Conservation (phyloP, 2,113 vertebrate species). For the Phaethon lepturus region DNA sequence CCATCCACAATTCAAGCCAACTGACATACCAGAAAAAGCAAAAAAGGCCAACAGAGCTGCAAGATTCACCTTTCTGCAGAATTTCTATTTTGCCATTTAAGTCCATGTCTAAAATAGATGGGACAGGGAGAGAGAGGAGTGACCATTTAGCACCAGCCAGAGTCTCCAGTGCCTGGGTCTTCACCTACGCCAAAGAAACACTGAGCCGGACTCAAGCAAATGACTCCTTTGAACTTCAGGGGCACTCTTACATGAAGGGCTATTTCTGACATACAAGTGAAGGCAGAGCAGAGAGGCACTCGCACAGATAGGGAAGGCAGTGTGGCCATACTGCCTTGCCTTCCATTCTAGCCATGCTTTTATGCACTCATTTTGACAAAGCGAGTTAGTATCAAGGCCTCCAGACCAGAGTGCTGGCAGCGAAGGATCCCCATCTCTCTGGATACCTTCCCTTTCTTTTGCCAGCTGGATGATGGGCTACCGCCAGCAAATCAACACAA, state of each 20-base stretch:
- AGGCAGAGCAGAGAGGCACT: neutral
- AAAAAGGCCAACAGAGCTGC: accelerated
- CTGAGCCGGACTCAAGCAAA: accelerated
- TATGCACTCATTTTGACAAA: neutral
- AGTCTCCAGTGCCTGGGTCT: neutral
- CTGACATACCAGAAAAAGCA: neutral
- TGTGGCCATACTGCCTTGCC: neutral
- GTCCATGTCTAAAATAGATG: neutral
- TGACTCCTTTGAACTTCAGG: neutral
- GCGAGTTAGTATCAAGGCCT: neutral
- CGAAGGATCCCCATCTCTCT: neutral
- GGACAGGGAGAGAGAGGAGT: neutral
- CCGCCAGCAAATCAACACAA: neutral
- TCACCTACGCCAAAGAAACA: neutral
- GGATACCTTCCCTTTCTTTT: neutral
- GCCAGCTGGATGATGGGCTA: neutral
- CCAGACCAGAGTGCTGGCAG: accelerated
- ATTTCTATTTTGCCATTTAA: neutral
- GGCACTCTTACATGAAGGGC: accelerated
- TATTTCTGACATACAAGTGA: neutral
- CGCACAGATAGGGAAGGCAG: neutral
- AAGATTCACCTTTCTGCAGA: neutral
- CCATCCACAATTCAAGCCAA: neutral
- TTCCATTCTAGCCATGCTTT: neutral
- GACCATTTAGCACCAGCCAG: neutral